Conservation (phyloP, 2,113 vertebrate genomes). For the Actinemys pallida region DNA sequence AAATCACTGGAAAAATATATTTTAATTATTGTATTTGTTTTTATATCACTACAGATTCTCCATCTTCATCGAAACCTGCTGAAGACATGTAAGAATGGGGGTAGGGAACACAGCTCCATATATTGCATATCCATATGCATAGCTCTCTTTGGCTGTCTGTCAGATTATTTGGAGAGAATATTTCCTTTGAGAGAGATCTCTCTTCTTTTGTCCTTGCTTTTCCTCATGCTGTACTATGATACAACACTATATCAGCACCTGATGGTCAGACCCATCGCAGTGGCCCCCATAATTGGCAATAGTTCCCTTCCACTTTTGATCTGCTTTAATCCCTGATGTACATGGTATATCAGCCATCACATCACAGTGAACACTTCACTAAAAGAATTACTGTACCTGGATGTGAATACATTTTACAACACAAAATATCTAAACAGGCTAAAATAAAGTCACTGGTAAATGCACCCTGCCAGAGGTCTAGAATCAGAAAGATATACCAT, state of each 20-base stretch:
- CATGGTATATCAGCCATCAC: background rate
- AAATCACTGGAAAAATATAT: fast-evolving
- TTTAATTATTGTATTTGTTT: background rate
- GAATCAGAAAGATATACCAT: background rate
- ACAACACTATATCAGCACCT: background rate
- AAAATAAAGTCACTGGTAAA: background rate
- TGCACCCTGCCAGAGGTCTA: background rate
- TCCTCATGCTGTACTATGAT: background rate
- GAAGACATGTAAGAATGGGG: background rate
- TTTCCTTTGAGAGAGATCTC: background rate
- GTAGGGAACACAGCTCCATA: background rate
- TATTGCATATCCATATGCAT: fast-evolving
- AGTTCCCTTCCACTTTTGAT: background rate
- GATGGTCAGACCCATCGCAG: background rate
- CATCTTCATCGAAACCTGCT: background rate
- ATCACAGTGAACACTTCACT: fast-evolving
- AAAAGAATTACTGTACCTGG: background rate
- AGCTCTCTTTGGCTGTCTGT: background rate
- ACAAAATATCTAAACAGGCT: background rate
- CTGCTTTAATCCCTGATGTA: background rate
- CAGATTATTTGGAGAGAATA: background rate
- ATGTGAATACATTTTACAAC: background rate
- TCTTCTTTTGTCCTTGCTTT: background rate
- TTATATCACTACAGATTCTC: background rate
- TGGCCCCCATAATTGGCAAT: background rate